A percentile compares a stretch with the other conserved stretches of the same genome.
Evolutionary conservation across 2,797 vertebrate genomes (phyloP).

Genomic region (Poeciliopsis paucimaculata): DNA sequence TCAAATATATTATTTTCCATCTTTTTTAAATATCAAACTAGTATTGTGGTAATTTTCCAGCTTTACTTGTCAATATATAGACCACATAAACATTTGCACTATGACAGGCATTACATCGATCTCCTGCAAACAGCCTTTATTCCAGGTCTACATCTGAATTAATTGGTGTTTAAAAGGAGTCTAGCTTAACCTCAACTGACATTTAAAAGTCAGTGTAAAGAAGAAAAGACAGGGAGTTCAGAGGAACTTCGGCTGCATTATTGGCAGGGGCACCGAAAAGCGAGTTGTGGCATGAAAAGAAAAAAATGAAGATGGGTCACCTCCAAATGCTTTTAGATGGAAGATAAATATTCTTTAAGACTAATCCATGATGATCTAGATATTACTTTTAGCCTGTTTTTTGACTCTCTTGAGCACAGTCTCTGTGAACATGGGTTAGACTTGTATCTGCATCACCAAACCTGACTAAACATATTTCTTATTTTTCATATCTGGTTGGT

Average conservation of each 20-base stretch:
- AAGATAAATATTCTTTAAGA: not conserved
- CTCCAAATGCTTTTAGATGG: not conserved
- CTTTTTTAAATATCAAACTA: not conserved
- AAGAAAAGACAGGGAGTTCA: slow-evolving; percentile 18
- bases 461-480: not conserved
- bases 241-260: not conserved
- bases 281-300: not conserved
- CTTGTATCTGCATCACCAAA: not conserved
- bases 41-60: slow-evolving; percentile 20
- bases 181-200: not conserved
- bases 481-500: not conserved
- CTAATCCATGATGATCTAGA: not conserved
- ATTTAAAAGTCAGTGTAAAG: slow-evolving; percentile 19
- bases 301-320: not conserved
- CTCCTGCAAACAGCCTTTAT: slow-evolving; percentile 4
- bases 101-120: slow-evolving; percentile 17
- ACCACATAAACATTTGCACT: slow-evolving; percentile 19
- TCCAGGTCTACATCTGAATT: slow-evolving; percentile 19
- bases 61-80: slow-evolving; percentile 7
- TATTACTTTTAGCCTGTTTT: not conserved
- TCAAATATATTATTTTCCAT: not conserved
- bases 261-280: not conserved
- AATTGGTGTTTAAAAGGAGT: slow-evolving; percentile 5
- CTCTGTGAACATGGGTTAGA: not conserved
- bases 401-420: not conserved